These are phyloP conservation scores for Diglossa brunneiventris DNA, from an alignment of 2,113 vertebrate species.

Conservation along the genomic window DNA sequence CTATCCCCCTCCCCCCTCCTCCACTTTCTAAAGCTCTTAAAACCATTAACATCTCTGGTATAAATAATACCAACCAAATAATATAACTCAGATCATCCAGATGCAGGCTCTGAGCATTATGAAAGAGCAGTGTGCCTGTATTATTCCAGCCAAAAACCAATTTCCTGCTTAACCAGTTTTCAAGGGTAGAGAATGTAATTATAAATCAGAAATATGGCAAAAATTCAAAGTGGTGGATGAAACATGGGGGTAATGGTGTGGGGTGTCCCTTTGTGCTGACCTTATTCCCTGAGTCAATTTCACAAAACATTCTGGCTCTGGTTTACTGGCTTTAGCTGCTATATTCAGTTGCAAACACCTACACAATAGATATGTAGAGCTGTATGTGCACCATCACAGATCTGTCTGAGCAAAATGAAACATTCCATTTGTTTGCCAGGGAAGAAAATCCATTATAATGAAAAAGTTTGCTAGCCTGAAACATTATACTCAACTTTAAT, in stretches of 20 bases:
- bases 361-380: neutral
- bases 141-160: neutral
- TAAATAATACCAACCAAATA: neutral
- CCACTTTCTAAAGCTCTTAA: neutral
- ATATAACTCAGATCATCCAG: neutral
- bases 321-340: neutral
- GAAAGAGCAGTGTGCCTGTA: neutral
- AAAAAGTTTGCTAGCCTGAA: neutral
- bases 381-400: neutral
- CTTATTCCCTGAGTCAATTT: neutral
- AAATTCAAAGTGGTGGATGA: neutral
- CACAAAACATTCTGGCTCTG: neutral
- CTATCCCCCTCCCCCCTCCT: fast-evolving
- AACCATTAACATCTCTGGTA: neutral
- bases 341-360: neutral
- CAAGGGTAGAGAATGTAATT: neutral
- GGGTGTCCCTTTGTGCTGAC: neutral
- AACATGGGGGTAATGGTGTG: fast-evolving
- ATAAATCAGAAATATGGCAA: neutral
- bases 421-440: conserved; percentile 18
- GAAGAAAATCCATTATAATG: conserved; percentile 4
- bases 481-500: neutral
- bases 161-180: neutral
- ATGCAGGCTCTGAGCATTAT: neutral
- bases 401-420: neutral